Evolutionary conservation across 2,113 vertebrate species (phyloP).

Genomic region (Megalops atlanticus): DNA sequence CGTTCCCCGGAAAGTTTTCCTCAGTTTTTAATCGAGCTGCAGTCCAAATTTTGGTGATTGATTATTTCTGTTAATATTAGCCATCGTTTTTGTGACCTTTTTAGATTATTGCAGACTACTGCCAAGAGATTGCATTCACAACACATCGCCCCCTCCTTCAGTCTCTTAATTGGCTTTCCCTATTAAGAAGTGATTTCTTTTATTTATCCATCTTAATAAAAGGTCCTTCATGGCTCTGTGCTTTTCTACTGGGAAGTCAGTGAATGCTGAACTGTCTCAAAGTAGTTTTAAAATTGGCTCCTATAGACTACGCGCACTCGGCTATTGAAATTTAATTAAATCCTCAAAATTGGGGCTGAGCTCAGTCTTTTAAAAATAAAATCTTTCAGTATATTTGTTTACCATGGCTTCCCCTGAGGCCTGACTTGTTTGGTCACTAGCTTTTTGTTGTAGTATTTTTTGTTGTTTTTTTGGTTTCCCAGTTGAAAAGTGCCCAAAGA

Average conservation of each 20-base stretch:
- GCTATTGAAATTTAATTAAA: slow-evolving; percentile 35
- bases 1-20: neutral
- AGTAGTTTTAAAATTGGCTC: slow-evolving; percentile 41
- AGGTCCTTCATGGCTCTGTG: slow-evolving; percentile 60
- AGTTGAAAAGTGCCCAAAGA: slow-evolving; percentile 28
- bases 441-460: slow-evolving; percentile 38
- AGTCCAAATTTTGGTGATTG: neutral
- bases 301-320: slow-evolving; percentile 31
- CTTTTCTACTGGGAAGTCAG: slow-evolving; percentile 67
- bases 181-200: slow-evolving; percentile 72
- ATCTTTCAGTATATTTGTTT: slow-evolving; percentile 55
- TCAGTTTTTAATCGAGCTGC: neutral
- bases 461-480: neutral
- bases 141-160: slow-evolving; percentile 53
- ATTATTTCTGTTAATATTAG: neutral
- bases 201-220: slow-evolving; percentile 64
- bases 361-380: slow-evolving; percentile 19
- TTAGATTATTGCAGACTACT: slow-evolving; percentile 32
- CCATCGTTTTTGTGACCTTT: slow-evolving; percentile 27
- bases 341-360: slow-evolving; percentile 48
- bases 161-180: slow-evolving; percentile 71
- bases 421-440: slow-evolving; percentile 44
- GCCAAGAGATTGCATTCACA: slow-evolving; percentile 38
- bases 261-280: slow-evolving; percentile 55
- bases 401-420: slow-evolving; percentile 37